Evolutionary conservation across 2,888 invertebrate genomes (phyloP).

Genomic region (Holacanthella duospinosa): DNA sequence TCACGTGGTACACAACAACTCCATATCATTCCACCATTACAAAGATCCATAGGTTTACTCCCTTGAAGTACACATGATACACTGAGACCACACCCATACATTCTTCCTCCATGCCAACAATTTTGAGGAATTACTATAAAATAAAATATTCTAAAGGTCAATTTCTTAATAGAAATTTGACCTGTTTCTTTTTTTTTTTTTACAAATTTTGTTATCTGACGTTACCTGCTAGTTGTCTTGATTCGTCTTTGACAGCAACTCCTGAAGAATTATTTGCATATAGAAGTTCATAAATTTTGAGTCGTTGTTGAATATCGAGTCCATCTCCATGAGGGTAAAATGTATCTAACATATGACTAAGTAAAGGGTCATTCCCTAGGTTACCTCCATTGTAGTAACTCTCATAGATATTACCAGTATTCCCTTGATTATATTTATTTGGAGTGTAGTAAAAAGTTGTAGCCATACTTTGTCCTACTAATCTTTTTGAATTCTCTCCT

Average conservation of each 20-base stretch:
- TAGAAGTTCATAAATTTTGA: constrained; percentile 33
- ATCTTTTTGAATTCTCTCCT: not conserved
- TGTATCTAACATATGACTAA: constrained; percentile 33
- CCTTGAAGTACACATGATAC: constrained; percentile 83
- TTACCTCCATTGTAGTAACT: not conserved
- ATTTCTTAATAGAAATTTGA: not conserved
- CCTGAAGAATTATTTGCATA: constrained; percentile 32
- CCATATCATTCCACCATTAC: constrained; percentile 90
- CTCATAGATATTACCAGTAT: not conserved
- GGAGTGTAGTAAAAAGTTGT: not conserved
- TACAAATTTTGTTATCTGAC: too few species aligned
- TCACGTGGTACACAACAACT: constrained; percentile 72
- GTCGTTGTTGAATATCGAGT: constrained; percentile 31
- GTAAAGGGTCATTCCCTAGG: constrained; percentile 22
- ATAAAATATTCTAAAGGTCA: not conserved
- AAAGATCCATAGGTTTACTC: constrained; percentile 75
- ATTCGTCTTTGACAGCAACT: constrained; percentile 28
- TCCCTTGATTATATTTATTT: not conserved
- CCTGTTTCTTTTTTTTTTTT: not conserved
- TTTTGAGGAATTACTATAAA: constrained; percentile 43
- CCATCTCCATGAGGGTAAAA: constrained; percentile 18
- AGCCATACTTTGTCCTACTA: not conserved
- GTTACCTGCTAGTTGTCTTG: constrained; percentile 34
- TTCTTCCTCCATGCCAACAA: constrained; percentile 66
- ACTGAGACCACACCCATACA: constrained; percentile 80